Percentiles rank a stretch among this genome's conserved stretches.
Evolutionary conservation across 2,797 vertebrate genomes (phyloP).

Genomic region (Melopsittacus undulatus): DNA sequence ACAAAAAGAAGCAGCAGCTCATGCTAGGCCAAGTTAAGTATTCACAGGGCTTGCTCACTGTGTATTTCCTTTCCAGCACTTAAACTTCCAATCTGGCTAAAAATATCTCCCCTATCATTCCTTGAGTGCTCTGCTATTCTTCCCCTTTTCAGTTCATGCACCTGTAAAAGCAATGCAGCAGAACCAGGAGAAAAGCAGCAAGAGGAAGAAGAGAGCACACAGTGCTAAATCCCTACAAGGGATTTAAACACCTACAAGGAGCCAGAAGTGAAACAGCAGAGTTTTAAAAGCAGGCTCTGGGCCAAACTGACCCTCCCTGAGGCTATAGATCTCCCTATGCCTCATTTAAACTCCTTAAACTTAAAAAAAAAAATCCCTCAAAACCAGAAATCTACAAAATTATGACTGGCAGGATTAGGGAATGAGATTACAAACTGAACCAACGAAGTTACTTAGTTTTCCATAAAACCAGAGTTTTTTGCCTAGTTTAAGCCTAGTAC

Average conservation of each 20-base stretch:
- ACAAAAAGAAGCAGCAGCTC: background rate
- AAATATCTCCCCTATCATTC: background rate
- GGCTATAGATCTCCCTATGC: background rate
- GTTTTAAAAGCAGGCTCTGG: background rate
- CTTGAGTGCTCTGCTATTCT: background rate
- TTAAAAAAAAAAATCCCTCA: background rate
- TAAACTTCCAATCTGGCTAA: constrained; percentile 18
- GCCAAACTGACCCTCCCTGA: background rate
- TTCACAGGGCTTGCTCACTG: background rate
- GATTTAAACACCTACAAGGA: background rate
- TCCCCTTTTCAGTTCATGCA: background rate
- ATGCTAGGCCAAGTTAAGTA: background rate
- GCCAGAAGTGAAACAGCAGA: background rate
- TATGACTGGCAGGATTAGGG: background rate
- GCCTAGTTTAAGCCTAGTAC: background rate
- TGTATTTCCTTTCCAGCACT: background rate
- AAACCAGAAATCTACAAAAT: background rate
- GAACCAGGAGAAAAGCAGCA: background rate
- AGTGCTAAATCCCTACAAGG: background rate
- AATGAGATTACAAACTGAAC: background rate
- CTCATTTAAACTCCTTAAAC: background rate
- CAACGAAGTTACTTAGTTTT: background rate
- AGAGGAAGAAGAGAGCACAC: background rate
- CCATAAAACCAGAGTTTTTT: background rate
- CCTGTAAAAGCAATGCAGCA: background rate